A percentile compares a stretch with the other conserved stretches of the same genome.
Evolutionary conservation across 2,888 invertebrate species (phyloP).

Genomic region (Cosmopolites sordidus): DNA sequence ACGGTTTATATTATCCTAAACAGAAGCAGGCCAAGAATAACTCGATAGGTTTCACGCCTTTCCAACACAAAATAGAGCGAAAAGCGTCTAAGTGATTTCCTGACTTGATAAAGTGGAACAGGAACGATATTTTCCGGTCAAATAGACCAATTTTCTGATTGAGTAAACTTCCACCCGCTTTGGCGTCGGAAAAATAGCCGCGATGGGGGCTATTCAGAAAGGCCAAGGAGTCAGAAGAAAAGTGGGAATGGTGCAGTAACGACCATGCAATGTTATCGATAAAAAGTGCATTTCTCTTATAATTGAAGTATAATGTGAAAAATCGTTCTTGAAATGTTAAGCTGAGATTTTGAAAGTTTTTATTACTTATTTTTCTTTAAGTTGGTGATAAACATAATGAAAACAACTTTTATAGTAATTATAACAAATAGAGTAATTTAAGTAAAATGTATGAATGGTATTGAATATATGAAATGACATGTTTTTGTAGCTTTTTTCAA

Average conservation of each 20-base stretch:
- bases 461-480: too few relatives aligned
- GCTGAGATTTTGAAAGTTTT: too few relatives aligned
- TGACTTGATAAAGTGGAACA: constrained; percentile 1
- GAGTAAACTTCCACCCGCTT: constrained; percentile 1
- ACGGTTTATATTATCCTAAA: too few relatives aligned
- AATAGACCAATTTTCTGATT: constrained; percentile 4
- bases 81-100: neutral
- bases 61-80: neutral
- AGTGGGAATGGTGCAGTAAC: neutral
- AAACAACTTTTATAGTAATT: too few relatives aligned
- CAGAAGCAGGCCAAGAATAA: neutral
- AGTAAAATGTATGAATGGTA: too few relatives aligned
- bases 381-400: too few relatives aligned
- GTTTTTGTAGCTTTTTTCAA: too few relatives aligned
- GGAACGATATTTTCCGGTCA: constrained; percentile 5
- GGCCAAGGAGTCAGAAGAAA: neutral
- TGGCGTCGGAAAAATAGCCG: neutral
- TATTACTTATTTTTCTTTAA: too few relatives aligned
- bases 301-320: neutral
- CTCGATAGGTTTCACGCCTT: neutral
- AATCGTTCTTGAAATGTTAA: neutral
- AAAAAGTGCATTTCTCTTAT: neutral
- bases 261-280: neutral
- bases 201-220: neutral
- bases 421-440: too few relatives aligned